A percentile compares a stretch with the other conserved stretches of the same genome.
Conservation (phyloP, 2,113 vertebrate species). For the Heterotis niloticus region DNA sequence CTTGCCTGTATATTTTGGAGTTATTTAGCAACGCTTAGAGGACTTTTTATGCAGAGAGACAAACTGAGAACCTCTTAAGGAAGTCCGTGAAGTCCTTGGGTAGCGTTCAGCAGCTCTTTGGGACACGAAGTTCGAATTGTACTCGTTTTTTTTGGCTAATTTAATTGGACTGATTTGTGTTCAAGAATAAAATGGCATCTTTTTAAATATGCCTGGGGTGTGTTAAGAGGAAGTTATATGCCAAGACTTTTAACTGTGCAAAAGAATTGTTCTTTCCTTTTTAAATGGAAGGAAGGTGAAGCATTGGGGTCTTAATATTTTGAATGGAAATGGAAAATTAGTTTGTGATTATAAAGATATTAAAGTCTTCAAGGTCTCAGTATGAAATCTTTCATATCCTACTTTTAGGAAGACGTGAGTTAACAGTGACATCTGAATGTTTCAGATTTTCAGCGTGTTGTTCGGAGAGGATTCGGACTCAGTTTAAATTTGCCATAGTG, state of each 20-base stretch:
- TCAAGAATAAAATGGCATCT: neutral
- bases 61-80: constrained; percentile 21
- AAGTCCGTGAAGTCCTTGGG: constrained; percentile 19
- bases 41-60: constrained; percentile 2
- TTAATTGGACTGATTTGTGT: constrained; percentile 9
- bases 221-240: neutral
- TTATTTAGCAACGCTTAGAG: constrained; percentile 1
- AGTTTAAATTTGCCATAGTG: no score
- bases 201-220: neutral
- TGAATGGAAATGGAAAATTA: neutral
- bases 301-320: no score
- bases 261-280: neutral
- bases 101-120: neutral
- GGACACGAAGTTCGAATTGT: neutral
- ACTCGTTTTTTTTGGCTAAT: constrained; percentile 4
- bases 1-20: constrained; percentile 25
- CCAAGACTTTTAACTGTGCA: neutral
- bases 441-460: no score
- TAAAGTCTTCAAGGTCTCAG: no score
- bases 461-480: no score
- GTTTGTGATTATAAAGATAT: no score
- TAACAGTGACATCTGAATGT: no score
- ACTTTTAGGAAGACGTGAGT: no score
- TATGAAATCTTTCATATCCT: neutral
- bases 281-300: neutral